Evolutionary conservation across 2,113 vertebrate genomes (phyloP).

Genomic region (Thomomys bottae): DNA sequence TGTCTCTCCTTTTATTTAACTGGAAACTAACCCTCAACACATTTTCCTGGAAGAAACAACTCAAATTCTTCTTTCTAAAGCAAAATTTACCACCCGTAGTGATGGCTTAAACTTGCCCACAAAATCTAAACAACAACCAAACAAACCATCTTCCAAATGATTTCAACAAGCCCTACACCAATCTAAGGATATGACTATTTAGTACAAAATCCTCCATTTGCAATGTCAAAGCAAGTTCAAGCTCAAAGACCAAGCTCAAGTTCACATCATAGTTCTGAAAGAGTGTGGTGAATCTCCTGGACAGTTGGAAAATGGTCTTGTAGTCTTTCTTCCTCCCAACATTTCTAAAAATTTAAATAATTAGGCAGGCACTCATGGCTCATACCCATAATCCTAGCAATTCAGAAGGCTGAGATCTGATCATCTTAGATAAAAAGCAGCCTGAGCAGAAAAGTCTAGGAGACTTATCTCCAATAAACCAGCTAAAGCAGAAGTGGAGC

Average conservation of each 20-base stretch:
- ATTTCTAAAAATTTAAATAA: conserved; percentile 22
- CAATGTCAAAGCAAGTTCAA: conserved; percentile 5
- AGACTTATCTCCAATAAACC: no score
- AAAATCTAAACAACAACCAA: conserved; percentile 22
- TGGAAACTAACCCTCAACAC: background rate
- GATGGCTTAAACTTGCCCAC: background rate
- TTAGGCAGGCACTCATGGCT: no score
- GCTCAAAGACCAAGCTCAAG: no score
- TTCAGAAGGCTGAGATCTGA: no score
- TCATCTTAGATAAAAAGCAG: no score
- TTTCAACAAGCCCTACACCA: background rate
- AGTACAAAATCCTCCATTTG: background rate
- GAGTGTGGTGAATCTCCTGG: conserved; percentile 36
- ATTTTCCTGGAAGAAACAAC: conserved; percentile 26
- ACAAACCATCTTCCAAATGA: background rate
- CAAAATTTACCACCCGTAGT: background rate
- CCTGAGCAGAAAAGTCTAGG: no score
- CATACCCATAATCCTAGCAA: no score
- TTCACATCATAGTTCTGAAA: background rate
- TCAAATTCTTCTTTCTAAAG: background rate
- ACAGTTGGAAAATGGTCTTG: background rate
- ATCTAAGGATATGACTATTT: background rate
- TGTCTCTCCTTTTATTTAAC: conserved; percentile 44
- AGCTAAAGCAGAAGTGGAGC: no score
- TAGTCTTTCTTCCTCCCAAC: background rate